phyloP scores from a whole-genome alignment of 2,888 invertebrate species.

The Thereva unica region DNA sequence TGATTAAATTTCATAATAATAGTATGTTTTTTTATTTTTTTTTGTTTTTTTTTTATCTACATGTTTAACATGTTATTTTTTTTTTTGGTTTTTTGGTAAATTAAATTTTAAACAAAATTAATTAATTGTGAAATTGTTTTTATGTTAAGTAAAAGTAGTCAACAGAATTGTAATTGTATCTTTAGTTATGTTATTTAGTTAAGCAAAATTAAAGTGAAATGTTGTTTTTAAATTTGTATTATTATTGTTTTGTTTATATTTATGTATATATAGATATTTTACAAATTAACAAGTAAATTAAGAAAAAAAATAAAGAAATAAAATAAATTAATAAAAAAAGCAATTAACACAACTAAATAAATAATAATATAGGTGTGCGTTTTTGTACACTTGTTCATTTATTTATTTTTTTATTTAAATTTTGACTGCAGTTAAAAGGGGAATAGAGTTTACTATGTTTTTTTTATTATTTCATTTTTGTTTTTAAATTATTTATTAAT shows the following conservation, averaged over 20 bases:
- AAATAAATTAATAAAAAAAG: constrained; percentile 1
- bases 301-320: neutral
- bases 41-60: constrained; percentile 9
- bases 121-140: constrained; percentile 10
- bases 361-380: constrained; percentile 15
- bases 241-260: too few species aligned
- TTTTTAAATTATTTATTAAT: too few species aligned
- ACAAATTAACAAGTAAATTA: constrained; percentile 1
- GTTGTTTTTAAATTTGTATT: too few species aligned
- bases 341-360: neutral
- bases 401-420: too few species aligned
- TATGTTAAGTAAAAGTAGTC: neutral
- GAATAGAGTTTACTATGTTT: too few species aligned
- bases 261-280: neutral
- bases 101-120: constrained; percentile 17
- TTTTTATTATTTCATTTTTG: too few species aligned
- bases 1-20: constrained; percentile 27
- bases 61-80: neutral
- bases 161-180: too few species aligned
- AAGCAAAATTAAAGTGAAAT: too few species aligned
- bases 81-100: constrained; percentile 5
- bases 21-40: neutral
- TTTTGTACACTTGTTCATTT: constrained; percentile 12
- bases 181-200: too few species aligned
- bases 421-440: too few species aligned